These are phyloP conservation scores for Rhinichthys osculus DNA, from an alignment of 2,797 vertebrate genomes.

Conservation along the genomic window DNA sequence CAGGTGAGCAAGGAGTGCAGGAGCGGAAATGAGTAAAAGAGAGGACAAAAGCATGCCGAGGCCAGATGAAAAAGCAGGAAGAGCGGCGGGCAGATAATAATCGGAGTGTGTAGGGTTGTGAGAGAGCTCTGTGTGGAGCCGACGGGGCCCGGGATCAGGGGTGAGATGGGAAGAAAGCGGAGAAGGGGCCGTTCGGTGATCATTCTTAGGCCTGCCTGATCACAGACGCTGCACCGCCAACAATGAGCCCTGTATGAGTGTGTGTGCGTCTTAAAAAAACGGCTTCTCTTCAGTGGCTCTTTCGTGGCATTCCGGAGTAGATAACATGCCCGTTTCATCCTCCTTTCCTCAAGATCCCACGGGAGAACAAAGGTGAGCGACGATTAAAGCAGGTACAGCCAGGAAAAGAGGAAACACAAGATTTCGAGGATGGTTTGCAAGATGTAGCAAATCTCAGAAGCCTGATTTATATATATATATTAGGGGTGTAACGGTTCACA, in stretches of 20 bases:
- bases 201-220: conserved; percentile 74
- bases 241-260: conserved; percentile 70
- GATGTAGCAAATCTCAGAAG: too few species aligned
- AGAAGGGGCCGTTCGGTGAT: conserved; percentile 66
- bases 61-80: conserved; percentile 57
- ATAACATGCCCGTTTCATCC: conserved; percentile 71
- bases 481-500: too few species aligned
- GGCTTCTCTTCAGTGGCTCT: conserved; percentile 48
- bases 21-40: conserved; percentile 19
- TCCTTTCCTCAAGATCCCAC: conserved; percentile 54
- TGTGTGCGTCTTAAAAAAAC: conserved; percentile 53
- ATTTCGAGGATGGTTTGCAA: neutral
- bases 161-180: conserved; percentile 61
- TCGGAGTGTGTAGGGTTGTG: conserved; percentile 49
- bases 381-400: conserved; percentile 73
- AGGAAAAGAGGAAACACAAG: conserved; percentile 31
- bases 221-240: conserved; percentile 71
- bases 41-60: conserved; percentile 38
- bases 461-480: too few species aligned
- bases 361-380: conserved; percentile 56
- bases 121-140: conserved; percentile 48
- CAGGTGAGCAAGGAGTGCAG: conserved; percentile 65
- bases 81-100: conserved; percentile 53
- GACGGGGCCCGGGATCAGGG: conserved; percentile 46
- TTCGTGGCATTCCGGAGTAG: conserved; percentile 62